Conservation (phyloP, 53 echinoderm and acorn worm genomes). For the Holothuria leucospilota region DNA sequence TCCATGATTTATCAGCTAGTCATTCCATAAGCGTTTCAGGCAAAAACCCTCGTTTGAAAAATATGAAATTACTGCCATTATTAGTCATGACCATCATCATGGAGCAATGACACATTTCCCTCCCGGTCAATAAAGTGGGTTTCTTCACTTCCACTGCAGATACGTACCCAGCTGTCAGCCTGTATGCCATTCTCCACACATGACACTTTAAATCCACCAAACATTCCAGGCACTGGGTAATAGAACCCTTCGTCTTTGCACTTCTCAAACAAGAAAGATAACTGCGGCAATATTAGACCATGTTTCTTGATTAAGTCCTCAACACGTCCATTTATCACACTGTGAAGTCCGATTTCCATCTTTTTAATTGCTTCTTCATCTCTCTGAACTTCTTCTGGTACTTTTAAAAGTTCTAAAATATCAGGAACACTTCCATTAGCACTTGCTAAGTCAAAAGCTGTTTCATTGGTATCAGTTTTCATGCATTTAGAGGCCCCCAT, state of each 20-base stretch:
- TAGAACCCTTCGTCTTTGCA: constrained; percentile 1
- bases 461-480: background rate
- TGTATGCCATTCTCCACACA: background rate
- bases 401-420: no score
- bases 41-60: no score
- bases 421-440: no score
- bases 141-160: background rate
- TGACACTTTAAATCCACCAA: background rate
- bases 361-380: background rate
- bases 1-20: no score
- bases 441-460: background rate
- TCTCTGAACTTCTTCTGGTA: background rate
- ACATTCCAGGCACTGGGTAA: background rate
- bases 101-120: background rate
- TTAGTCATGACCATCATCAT: background rate
- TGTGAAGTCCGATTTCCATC: background rate
- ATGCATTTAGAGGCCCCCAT: constrained; percentile 10
- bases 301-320: background rate
- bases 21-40: no score
- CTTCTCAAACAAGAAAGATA: background rate
- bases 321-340: constrained; percentile 6
- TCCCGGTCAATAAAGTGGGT: constrained; percentile 3
- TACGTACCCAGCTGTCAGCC: background rate
- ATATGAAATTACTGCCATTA: no score
- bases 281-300: background rate